phyloP scores from a whole-genome alignment of 2,113 vertebrate genomes.

The Casuarius casuarius region DNA sequence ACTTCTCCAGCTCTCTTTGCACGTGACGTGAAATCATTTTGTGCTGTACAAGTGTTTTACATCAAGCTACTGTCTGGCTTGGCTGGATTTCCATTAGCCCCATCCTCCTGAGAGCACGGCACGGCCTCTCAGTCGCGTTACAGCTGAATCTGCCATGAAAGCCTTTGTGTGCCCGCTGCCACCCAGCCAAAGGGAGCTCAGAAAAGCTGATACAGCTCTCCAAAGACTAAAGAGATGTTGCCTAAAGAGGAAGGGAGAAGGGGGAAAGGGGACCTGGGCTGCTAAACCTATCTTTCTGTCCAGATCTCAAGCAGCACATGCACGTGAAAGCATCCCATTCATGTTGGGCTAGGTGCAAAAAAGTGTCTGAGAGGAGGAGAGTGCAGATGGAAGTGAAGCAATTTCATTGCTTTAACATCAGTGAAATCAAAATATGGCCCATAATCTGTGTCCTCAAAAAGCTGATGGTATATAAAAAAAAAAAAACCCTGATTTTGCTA shows the following conservation, averaged over 20 bases:
- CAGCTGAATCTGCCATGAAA: background rate
- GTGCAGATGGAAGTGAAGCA: background rate
- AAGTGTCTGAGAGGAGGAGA: background rate
- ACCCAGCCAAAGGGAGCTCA: background rate
- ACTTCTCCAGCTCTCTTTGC: background rate
- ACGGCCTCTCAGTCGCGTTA: background rate
- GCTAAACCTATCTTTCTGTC: background rate
- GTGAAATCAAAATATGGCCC: background rate
- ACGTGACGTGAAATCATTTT: slow-evolving; percentile 6
- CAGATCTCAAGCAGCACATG: background rate
- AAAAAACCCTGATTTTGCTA: background rate
- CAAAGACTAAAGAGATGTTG: background rate
- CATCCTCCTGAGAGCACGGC: background rate
- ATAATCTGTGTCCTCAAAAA: background rate
- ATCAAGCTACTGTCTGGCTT: background rate
- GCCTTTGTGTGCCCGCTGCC: background rate
- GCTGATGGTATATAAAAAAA: background rate
- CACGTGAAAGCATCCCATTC: background rate
- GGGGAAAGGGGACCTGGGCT: background rate
- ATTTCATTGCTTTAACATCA: background rate
- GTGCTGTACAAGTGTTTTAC: slow-evolving; percentile 22
- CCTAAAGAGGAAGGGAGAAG: background rate
- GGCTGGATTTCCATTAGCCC: background rate
- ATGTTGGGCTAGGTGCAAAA: background rate
- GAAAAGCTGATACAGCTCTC: background rate